Percentiles rank a stretch among this genome's conserved stretches.
phyloP scores from a whole-genome alignment of 2,888 invertebrate species.

The Platycheirus albimanus region DNA sequence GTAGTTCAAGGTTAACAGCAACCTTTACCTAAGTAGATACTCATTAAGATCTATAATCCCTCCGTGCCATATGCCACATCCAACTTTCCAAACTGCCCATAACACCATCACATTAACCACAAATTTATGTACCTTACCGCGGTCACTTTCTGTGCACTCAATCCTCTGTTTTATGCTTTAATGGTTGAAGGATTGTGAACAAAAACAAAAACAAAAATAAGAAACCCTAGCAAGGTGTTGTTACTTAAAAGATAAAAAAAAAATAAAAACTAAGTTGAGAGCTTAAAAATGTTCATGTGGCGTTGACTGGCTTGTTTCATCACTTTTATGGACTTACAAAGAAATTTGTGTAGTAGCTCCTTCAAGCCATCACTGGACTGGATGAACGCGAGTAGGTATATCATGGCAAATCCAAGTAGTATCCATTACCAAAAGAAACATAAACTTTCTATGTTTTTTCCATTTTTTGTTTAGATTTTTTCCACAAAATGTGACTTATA shows the following conservation, averaged over 20 bases:
- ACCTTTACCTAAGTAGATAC: no score
- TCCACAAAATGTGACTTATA: background rate
- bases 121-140: constrained; percentile 8
- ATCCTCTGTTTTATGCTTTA: constrained; percentile 33
- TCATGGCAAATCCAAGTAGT: background rate
- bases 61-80: no score
- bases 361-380: no score
- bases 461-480: background rate
- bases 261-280: background rate
- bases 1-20: no score
- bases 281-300: constrained; percentile 46
- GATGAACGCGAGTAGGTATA: no score
- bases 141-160: constrained; percentile 9
- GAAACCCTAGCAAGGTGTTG: constrained; percentile 19
- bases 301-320: constrained; percentile 55
- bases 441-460: constrained; percentile 56
- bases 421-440: constrained; percentile 66
- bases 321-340: constrained; percentile 20
- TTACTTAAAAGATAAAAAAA: background rate
- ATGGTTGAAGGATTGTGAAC: constrained; percentile 60
- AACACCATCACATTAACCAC: background rate
- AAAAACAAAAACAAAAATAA: constrained; percentile 17
- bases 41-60: no score
- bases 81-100: constrained; percentile 8
- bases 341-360: constrained; percentile 21